Base-by-base conservation (phyloP, 1,140 invertebrate species). In the Dendrolimus kikuchii region DNA sequence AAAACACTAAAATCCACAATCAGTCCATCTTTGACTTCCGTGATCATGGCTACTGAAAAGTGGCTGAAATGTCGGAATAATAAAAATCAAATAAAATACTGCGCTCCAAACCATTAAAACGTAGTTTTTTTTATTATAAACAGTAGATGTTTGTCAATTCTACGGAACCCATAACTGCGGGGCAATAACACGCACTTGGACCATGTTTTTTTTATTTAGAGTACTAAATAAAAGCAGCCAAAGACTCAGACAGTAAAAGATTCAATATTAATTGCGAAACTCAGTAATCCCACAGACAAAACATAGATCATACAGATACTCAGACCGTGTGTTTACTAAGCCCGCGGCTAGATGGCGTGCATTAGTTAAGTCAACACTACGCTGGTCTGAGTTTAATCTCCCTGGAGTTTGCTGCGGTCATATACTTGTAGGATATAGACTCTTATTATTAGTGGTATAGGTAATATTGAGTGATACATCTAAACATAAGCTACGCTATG, bases 341-440 rank as follows among this genome's bases (percentile, higher is more conserved):
- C 74, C 73, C 38, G 59, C 66, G 77, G 77, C 68, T 79, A 77
- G 75, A 75, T 83, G 74, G 74, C 75, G 75, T 81, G 77, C 80
- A 83, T 83, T 83, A 83, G 72, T 68, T 74, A 60, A 72, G 73
- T 76, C 62, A 80, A 83, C 73, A 83, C 4, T 3, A 8, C 7
- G 23, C 49, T 57, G 64, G 55, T 59, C 62, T 67, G 60, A 40
- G 50, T 53, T 47, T 80, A 78, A 78, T 75, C 78, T 23, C 66
- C 53, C 46, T 62, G 46, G 60, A 54, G 43, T n/a, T 8, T 45
- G 5, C 23, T 23, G 23, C 23, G 23, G 23, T 23, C 23, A 23
- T 23, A 23, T 23, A 23, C 23, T 23, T 23, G 23, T 23, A 23
- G 23, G 23, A 23, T 23, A 23, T 23, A 23, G 3, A 45, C 43